phyloP scores from a whole-genome alignment of 2,797 vertebrate species.

The Malurus leucopterus region DNA sequence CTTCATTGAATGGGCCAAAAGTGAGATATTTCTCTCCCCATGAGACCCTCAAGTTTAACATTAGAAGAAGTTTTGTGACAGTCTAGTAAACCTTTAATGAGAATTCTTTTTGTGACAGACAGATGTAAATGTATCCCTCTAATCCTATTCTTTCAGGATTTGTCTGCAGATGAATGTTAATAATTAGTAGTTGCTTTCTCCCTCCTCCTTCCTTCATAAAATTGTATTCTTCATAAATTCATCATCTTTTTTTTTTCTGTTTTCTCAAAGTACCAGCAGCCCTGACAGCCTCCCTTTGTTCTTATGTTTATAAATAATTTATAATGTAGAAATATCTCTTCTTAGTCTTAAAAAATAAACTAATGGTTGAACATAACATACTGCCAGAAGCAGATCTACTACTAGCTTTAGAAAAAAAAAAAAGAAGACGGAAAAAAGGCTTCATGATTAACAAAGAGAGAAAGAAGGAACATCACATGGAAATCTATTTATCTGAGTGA shows the following conservation, averaged over 20 bases:
- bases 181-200: slow-evolving; percentile 76
- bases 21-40: background rate
- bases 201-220: slow-evolving; percentile 63
- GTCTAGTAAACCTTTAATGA: slow-evolving; percentile 74
- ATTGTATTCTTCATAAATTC: slow-evolving; percentile 76
- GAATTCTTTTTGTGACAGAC: slow-evolving; percentile 74
- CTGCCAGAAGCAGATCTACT: slow-evolving; percentile 68
- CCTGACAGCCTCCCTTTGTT: slow-evolving; percentile 78
- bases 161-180: slow-evolving; percentile 76
- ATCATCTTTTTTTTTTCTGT: slow-evolving; percentile 57
- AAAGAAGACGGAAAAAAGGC: background rate
- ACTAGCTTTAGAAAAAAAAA: slow-evolving; percentile 39
- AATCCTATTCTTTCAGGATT: slow-evolving; percentile 74
- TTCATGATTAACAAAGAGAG: slow-evolving; percentile 64
- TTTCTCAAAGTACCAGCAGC: slow-evolving; percentile 74
- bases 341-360: slow-evolving; percentile 81
- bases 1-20: background rate
- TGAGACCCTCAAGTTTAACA: slow-evolving; percentile 55
- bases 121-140: slow-evolving; percentile 79
- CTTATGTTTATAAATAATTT: slow-evolving; percentile 82
- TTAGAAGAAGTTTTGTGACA: slow-evolving; percentile 74
- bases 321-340: slow-evolving; percentile 77
- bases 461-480: slow-evolving; percentile 25
- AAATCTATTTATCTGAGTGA: slow-evolving; percentile 33
- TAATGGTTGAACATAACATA: slow-evolving; percentile 78